These are phyloP conservation scores for Lophochroa leadbeateri DNA, from an alignment of 2,113 vertebrate species.

Conservation along the genomic window DNA sequence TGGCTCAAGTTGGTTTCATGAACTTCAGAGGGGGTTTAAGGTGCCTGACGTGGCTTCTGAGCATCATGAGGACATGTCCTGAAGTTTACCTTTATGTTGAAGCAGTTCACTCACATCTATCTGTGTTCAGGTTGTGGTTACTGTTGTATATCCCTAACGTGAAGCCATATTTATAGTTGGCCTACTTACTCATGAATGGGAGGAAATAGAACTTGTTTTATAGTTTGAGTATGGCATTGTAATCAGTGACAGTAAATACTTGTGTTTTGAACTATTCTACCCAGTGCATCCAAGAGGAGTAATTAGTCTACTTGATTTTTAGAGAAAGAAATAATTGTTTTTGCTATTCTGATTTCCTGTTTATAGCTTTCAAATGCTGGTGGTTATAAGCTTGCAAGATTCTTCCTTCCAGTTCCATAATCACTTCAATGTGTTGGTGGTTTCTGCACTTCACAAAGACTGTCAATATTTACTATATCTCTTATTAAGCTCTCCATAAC, in stretches of 20 bases:
- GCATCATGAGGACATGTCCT: neutral
- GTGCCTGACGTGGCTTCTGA: neutral
- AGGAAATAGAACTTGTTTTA: neutral
- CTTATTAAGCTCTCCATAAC: neutral
- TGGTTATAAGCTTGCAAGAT: neutral
- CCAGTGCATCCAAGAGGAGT: neutral
- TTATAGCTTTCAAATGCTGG: neutral
- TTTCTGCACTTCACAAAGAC: neutral
- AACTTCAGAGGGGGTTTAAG: neutral
- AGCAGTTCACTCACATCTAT: neutral
- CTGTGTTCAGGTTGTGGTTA: neutral
- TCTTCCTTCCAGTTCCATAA: neutral
- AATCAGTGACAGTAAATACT: neutral
- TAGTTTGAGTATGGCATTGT: neutral
- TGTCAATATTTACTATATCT: neutral
- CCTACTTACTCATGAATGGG: neutral
- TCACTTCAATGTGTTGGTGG: neutral
- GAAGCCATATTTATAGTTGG: neutral
- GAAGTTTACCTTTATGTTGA: neutral
- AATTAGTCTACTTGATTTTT: neutral
- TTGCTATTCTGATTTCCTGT: neutral
- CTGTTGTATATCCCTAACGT: neutral
- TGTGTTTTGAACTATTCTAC: neutral
- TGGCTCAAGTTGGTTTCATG: neutral
- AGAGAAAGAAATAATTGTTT: neutral